Base-by-base conservation (phyloP, 2,797 vertebrate species). In the Acanthurus tractus region DNA sequence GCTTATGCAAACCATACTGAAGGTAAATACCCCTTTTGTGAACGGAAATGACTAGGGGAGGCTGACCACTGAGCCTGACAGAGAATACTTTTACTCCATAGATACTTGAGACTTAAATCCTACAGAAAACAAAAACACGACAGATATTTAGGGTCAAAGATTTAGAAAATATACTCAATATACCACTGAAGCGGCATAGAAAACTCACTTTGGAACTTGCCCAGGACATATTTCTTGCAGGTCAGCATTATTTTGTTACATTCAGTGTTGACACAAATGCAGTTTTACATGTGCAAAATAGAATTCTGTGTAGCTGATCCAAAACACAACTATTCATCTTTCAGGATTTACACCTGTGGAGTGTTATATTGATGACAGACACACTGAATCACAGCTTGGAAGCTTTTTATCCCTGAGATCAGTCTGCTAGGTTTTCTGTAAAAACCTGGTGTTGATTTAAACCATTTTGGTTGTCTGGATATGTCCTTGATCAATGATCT, bases 21-120 rank as follows among this genome's bases (percentile, higher is more conserved):
- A 78, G 79, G 80, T 87, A 87, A 90, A 89, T 88, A 83, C 64
- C 70, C 63, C 75, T 77, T 88, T 77, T 88, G 86, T 88, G 82
- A 74, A 55, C 14, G 54, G 84, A 90, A 90, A 88, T 85, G 80
- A 88, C 86, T 67, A 68, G 22, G 53, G 86, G 85, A 85, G 87
- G 82, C 69, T 80, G 79, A 87, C 81, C 77, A 87, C 74, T 53
- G 40, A 57, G 67, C 38, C 65, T 50, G 65, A 88, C 82, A 88
- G 82, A 83, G 83, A 90, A 87, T 64, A 88, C 50, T 10, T 67
- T 78, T 85, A 69, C 67, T 75, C 59, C 61, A 57, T 42, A 63
- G 89, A 85, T 67, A 89, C 73, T 58, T 69, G 81, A 90, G 76
- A 84, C 82, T 69, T 63, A 50, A 85, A 48, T 66, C 40, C 45